Percentiles rank a stretch among this genome's conserved stretches.
These are phyloP conservation scores for Tiliqua scincoides DNA, from an alignment of 2,113 vertebrate genomes.

Conservation along the genomic window DNA sequence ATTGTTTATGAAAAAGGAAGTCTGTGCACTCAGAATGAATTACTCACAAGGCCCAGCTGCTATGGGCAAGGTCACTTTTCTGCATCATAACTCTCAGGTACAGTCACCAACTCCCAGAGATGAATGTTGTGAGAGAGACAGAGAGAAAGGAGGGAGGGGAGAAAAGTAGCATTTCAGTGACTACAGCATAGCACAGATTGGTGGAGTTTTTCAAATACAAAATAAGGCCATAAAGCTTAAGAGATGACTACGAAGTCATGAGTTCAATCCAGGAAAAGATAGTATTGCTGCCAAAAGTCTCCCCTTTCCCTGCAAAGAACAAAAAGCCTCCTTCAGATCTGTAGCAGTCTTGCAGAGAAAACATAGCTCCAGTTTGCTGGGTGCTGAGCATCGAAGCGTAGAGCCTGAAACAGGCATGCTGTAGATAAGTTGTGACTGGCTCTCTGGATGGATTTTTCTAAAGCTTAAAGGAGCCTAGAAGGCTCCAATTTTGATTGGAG, in stretches of 20 bases:
- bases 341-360: not conserved
- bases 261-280: not conserved
- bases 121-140: not conserved
- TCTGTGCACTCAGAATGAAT: conserved; percentile 36
- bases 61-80: conserved; percentile 63
- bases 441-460: not conserved
- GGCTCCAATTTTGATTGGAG: not conserved
- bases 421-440: not conserved
- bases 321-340: not conserved
- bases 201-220: not conserved
- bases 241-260: not conserved
- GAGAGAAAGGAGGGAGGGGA: not conserved
- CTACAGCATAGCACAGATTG: not conserved
- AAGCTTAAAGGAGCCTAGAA: not conserved
- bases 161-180: not conserved
- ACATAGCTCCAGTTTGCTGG: not conserved
- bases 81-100: conserved; percentile 1
- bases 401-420: not conserved
- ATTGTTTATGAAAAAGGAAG: conserved; percentile 41
- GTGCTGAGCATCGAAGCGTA: not conserved
- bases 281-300: not conserved
- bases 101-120: not conserved
- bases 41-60: conserved; percentile 57
- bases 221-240: not conserved
- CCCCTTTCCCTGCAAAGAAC: not conserved